These are phyloP conservation scores for Sebastes diploproa DNA, from an alignment of 2,797 vertebrate species.

Conservation along the genomic window DNA sequence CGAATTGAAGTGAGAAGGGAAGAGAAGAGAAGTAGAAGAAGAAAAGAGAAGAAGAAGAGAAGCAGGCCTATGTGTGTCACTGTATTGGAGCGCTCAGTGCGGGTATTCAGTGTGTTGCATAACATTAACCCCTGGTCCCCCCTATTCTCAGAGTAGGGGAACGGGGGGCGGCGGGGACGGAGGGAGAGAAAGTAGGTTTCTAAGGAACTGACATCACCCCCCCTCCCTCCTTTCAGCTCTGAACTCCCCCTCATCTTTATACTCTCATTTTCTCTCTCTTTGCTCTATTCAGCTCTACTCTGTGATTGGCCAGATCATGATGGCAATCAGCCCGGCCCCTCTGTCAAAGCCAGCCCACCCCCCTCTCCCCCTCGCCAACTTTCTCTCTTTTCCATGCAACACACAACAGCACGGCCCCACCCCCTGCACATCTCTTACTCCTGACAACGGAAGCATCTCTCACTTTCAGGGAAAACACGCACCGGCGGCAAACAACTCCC, in stretches of 20 bases:
- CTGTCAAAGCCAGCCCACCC: constrained; percentile 69
- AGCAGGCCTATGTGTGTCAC: constrained; percentile 65
- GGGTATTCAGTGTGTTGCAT: constrained; percentile 84
- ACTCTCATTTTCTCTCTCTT: constrained; percentile 72
- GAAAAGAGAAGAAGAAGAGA: constrained; percentile 16
- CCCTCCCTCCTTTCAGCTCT: constrained; percentile 66
- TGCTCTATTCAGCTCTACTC: constrained; percentile 76
- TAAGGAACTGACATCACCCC: constrained; percentile 86
- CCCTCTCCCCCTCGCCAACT: constrained; percentile 31
- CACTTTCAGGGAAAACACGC: constrained; percentile 50
- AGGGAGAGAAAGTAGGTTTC: constrained; percentile 75
- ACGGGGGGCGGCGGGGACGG: constrained; percentile 45
- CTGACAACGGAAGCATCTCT: constrained; percentile 59
- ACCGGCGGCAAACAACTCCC: neutral
- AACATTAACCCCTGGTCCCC: constrained; percentile 87
- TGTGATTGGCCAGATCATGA: constrained; percentile 84
- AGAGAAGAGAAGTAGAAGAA: neutral
- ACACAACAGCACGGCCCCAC: constrained; percentile 52
- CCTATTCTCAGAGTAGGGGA: constrained; percentile 76
- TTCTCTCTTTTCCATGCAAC: constrained; percentile 52
- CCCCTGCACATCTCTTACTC: constrained; percentile 53
- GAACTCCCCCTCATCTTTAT: constrained; percentile 64
- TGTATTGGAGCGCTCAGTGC: constrained; percentile 69
- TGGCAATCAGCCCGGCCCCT: constrained; percentile 82
- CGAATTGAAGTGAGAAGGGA: neutral